phyloP scores from a whole-genome alignment of 1,140 invertebrate genomes.

The Harpegnathos saltator region DNA sequence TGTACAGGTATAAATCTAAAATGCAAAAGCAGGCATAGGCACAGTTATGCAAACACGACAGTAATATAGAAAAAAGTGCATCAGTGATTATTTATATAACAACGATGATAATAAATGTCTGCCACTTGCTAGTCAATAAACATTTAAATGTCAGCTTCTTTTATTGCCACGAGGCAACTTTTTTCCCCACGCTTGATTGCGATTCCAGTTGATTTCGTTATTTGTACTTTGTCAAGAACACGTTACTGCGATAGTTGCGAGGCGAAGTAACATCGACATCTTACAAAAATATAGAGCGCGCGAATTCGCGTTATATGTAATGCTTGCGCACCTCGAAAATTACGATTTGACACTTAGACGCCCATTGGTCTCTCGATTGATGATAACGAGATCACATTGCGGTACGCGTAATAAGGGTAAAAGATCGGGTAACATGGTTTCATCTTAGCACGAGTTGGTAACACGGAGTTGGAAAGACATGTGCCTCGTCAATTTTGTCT shows the following conservation, averaged over 20 bases:
- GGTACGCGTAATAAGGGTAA: constrained; percentile 15
- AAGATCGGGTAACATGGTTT: constrained; percentile 42
- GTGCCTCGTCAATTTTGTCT: constrained; percentile 75
- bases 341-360: constrained; percentile 39
- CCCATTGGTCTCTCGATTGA: constrained; percentile 14
- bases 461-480: constrained; percentile 81
- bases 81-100: constrained; percentile 33
- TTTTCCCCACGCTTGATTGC: too few species aligned
- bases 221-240: background rate
- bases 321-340: background rate
- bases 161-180: too few species aligned
- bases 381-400: constrained; percentile 34
- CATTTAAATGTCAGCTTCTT: constrained; percentile 44
- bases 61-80: constrained; percentile 31
- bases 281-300: too few species aligned
- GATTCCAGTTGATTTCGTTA: background rate
- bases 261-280: too few species aligned
- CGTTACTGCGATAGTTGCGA: too few species aligned
- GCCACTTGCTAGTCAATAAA: constrained; percentile 14
- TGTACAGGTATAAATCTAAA: background rate
- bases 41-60: background rate
- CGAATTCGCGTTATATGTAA: too few species aligned
- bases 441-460: constrained; percentile 40
- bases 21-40: constrained; percentile 7
- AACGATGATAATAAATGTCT: constrained; percentile 28